Evolutionary conservation across 2,797 vertebrate genomes (phyloP), one percentile per base, ranked within the genome.

Genomic region (Cygnus olor): DNA sequence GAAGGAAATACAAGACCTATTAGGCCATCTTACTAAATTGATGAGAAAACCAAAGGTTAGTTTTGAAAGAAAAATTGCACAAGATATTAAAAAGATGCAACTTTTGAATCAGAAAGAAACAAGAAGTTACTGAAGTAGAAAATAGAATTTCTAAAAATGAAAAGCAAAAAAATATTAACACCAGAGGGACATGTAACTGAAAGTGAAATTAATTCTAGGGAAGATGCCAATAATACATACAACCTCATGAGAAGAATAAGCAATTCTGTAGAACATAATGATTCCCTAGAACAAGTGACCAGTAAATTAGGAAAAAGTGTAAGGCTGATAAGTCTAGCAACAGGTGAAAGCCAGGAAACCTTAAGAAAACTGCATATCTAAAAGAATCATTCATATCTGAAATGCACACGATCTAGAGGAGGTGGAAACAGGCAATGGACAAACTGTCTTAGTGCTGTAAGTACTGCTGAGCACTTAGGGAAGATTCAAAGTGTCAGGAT

Each of bases 101-200:
- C 19, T 95, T 70, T 51, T 88, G 58, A 90, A 91, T 79, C 58
- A 87, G 68, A 88, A 93, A 80, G 83, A 89, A 95, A 66, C 42
- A 91, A 79, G 27, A 94, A 83, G 38, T 81, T 56, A 77, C 45
- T 89, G 76, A 86, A 95, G 58, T 79, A 95, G 79, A 95, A 96
- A 95, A 93, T 38, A 88, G 47, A 92, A 42, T 56, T 89, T 80
- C 30, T 80, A 56, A 81, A 97, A 94, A 60, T 60, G 34, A 73
- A 76, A 70, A 45, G 5, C 13, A 51, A 17, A 79, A 84, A 54
- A 5, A 10, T 79, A 68, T 85, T 73, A 71, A 51, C 44, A 40
- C 56, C 56, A 49, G 14, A 68, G 47, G 30, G 66, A 90, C 17
- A 71, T 64, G 30, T 54, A 81, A 70, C 51, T 77, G 53, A 90